phyloP scores from a whole-genome alignment of 2,797 vertebrate species.

The Sarcophilus harrisii region DNA sequence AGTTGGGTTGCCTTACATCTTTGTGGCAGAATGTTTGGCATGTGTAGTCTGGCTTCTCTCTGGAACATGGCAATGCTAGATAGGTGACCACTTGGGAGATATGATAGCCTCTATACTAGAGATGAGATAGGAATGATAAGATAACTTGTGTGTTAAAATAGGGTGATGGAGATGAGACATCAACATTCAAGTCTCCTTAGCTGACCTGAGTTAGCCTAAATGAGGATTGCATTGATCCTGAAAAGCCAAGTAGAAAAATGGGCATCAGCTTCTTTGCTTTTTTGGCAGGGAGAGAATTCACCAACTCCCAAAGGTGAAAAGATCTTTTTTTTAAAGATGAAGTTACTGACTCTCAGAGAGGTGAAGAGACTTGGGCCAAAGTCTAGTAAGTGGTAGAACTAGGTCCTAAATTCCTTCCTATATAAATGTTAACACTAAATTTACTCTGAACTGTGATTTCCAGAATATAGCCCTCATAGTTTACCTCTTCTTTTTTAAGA shows the following conservation, averaged over 20 bases:
- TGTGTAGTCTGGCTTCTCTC: not conserved
- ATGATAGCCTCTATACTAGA: not conserved
- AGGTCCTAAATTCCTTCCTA: too few relatives aligned
- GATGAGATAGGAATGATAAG: not conserved
- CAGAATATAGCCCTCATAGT: too few relatives aligned
- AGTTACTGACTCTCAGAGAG: too few relatives aligned
- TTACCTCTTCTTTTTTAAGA: too few relatives aligned
- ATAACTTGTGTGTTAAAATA: not conserved
- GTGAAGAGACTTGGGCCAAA: too few relatives aligned
- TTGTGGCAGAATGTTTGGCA: not conserved
- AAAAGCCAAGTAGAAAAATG: conserved; percentile 7
- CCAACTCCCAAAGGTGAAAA: not conserved
- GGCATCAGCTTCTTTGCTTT: not conserved
- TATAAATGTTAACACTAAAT: too few relatives aligned
- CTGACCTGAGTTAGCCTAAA: conserved; percentile 17
- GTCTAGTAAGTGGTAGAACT: too few relatives aligned
- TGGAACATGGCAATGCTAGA: not conserved
- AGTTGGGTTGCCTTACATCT: not conserved
- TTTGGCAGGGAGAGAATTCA: not conserved
- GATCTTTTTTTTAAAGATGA: too few relatives aligned
- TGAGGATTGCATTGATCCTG: conserved; percentile 13
- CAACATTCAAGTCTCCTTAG: conserved; percentile 15
- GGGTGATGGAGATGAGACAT: conserved; percentile 20
- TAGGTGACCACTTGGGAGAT: not conserved
- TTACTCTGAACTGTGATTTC: too few relatives aligned